Conservation (phyloP, 2,888 invertebrate genomes). For the Perizoma affinitatum region DNA sequence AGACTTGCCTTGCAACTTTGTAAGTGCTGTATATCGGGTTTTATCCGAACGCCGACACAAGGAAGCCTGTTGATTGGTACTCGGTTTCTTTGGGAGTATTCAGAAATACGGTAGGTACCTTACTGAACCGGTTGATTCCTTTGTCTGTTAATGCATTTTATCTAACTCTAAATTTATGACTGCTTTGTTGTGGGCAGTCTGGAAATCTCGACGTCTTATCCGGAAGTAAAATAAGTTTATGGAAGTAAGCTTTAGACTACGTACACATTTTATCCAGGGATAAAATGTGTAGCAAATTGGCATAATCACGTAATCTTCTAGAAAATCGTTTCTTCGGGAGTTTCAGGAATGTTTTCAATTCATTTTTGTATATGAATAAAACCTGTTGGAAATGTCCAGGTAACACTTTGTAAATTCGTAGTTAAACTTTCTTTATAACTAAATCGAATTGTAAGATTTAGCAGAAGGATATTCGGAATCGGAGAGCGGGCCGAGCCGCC, state of each 20-base stretch:
- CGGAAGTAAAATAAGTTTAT: conserved; percentile 10
- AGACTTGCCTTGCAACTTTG: conserved; percentile 37
- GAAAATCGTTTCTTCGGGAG: conserved; percentile 13
- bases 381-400: not conserved
- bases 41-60: conserved; percentile 5
- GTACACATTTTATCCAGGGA: conserved; percentile 14
- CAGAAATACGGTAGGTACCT: too few species aligned
- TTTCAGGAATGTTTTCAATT: not conserved
- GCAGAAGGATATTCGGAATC: conserved; percentile 44
- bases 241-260: conserved; percentile 3
- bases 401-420: conserved; percentile 1
- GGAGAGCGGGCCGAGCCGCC: conserved; percentile 34
- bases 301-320: conserved; percentile 23
- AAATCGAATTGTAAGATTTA: conserved; percentile 33
- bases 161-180: not conserved
- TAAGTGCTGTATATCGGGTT: conserved; percentile 17
- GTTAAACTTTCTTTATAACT: not conserved
- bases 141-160: not conserved
- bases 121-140: too few species aligned
- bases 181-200: conserved; percentile 9
- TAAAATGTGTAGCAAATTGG: conserved; percentile 12
- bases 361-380: too few species aligned
- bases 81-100: too few species aligned
- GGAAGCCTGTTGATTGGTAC: conserved; percentile 5
- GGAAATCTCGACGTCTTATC: conserved; percentile 26